Evolutionary conservation across 2,888 invertebrate species (phyloP).

Genomic region (Tetrapedia diversipes): DNA sequence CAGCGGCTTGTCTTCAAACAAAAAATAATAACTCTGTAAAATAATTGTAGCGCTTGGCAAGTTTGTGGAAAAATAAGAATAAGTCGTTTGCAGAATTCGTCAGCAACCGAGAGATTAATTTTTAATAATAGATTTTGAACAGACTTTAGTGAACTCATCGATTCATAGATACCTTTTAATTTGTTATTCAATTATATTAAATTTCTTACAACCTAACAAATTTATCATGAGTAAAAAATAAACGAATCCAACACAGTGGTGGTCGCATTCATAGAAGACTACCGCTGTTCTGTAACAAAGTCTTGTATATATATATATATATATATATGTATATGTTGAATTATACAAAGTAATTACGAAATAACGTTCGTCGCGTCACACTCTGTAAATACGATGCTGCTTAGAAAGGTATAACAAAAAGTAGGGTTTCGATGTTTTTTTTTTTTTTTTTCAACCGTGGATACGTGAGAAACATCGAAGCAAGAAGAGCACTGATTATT

Average conservation of each 20-base stretch:
- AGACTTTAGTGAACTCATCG: conserved; percentile 36
- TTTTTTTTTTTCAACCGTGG: too few species aligned
- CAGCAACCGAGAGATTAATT: neutral
- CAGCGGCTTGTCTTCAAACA: neutral
- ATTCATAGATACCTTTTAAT: conserved; percentile 54
- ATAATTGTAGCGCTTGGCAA: neutral
- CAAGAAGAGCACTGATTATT: conserved; percentile 23
- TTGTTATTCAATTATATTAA: conserved; percentile 75
- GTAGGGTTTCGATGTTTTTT: conserved; percentile 6
- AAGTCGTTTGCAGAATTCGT: neutral
- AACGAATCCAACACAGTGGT: conserved; percentile 62
- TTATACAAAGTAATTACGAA: conserved; percentile 42
- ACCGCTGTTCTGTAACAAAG: conserved; percentile 48
- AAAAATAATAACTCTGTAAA: neutral
- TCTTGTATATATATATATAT: too few species aligned
- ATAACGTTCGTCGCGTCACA: conserved; percentile 51
- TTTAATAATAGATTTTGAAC: conserved; percentile 10
- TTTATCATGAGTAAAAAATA: conserved; percentile 71
- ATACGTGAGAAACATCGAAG: conserved; percentile 35
- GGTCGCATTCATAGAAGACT: conserved; percentile 54
- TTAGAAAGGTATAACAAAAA: conserved; percentile 24
- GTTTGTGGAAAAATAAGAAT: neutral
- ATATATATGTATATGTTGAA: conserved; percentile 41
- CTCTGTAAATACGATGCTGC: conserved; percentile 35
- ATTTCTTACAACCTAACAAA: conserved; percentile 77